A percentile compares a stretch with the other conserved stretches of the same genome.
Conservation (phyloP, 2,113 vertebrate species). For the Chloebia gouldiae region DNA sequence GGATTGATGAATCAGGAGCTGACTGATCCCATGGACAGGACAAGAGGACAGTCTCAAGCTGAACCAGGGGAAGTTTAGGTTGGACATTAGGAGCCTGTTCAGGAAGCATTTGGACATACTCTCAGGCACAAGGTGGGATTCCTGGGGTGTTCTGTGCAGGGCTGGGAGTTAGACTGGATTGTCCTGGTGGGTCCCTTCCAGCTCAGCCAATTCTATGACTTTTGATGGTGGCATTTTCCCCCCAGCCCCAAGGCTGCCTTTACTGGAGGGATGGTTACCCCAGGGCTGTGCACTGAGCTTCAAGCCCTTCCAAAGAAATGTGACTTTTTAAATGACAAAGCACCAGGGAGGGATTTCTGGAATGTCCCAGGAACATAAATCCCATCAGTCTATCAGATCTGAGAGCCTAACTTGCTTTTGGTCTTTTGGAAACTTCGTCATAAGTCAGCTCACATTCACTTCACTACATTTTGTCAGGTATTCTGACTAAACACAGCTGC, state of each 20-base stretch:
- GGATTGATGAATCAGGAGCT: accelerated
- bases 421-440: neutral
- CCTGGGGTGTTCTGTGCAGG: neutral
- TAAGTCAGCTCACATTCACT: neutral
- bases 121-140: neutral
- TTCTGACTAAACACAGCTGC: neutral
- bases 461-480: neutral
- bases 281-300: neutral
- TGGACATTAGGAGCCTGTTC: neutral
- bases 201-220: neutral
- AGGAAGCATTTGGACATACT: neutral
- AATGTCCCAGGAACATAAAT: neutral
- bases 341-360: neutral
- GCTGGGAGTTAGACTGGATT: neutral
- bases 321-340: neutral
- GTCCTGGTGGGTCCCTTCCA: neutral
- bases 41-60: neutral
- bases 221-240: neutral
- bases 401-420: neutral
- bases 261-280: neutral
- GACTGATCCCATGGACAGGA: neutral
- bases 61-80: neutral
- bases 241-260: neutral
- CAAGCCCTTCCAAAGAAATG: neutral
- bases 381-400: neutral